Base-by-base conservation (phyloP, 2,797 vertebrate genomes). In the Arnoldichthys spilopterus region DNA sequence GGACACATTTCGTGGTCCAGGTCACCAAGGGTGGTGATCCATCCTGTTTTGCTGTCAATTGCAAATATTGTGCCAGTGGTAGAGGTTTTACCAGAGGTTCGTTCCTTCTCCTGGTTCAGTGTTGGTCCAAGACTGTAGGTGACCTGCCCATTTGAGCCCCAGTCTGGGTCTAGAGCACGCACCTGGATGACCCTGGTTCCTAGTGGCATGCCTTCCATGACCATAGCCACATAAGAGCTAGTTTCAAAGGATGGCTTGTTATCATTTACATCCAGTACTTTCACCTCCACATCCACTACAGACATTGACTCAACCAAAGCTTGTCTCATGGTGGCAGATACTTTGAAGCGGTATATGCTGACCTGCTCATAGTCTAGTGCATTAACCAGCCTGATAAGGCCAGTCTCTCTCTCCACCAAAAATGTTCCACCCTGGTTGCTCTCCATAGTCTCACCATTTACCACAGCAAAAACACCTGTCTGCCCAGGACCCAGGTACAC, bases 181-280 rank as follows among this genome's bases (percentile, higher is more conserved):
- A 98, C 90, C 86, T 97, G 97, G 80, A 99, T 93, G 84, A 98
- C 95, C 85, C 92, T 90, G 49, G 96, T 96, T 47, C 97, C 98
- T 1, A 88, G 87, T 1, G 96, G 95, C 92, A 97, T 92, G 62
- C 98, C 98, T 90, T 99, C 98, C 86, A 97, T 97, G 12, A 98
- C 85, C 30, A 95, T 96, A 28, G 96, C 95, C 53, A 97, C 91
- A 9, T 99, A 99, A 0, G 95, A 95, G 84, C 91, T 95, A 0
- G 97, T 96, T 81, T 99, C 98, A 86, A 99, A 95, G 78, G 91
- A 78, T 0, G 98, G 98, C 76, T 91, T 93, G 88, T 99, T 98
- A 89, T 99, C 98, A 85, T 99, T 99, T 58, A 93, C 92, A 82
- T 99, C 98, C 54, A 96, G 93, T 40, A 99, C 95, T 81, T 98